Conservation (phyloP, 2,797 vertebrate genomes). For the Oreochromis grahami region DNA sequence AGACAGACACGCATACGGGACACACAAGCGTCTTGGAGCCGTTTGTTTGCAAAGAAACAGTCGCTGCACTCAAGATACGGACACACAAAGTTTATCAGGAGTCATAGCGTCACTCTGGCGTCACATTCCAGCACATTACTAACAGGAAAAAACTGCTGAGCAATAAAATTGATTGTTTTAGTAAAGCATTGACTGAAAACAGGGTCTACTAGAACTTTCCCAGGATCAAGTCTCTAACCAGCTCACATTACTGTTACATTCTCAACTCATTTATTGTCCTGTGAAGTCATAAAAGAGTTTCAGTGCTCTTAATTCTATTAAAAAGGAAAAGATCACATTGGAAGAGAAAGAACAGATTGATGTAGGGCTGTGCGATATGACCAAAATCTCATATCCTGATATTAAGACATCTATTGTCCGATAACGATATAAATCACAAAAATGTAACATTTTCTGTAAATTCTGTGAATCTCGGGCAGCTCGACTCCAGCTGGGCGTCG, state of each 20-base stretch:
- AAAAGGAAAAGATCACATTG: neutral
- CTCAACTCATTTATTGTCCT: rapidly evolving
- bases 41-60: conserved; percentile 30
- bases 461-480: too few species aligned
- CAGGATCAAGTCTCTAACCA: neutral
- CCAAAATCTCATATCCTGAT: too few species aligned
- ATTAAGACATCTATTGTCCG: too few species aligned
- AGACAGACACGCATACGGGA: neutral
- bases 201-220: neutral
- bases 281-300: neutral
- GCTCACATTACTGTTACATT: neutral
- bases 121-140: conserved; percentile 6
- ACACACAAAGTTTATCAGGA: conserved; percentile 37
- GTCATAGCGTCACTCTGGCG: conserved; percentile 13
- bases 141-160: neutral
- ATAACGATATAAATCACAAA: too few species aligned
- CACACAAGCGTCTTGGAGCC: conserved; percentile 24
- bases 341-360: neutral
- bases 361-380: neutral
- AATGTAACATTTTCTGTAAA: too few species aligned
- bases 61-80: neutral
- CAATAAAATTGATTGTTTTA: neutral
- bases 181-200: neutral
- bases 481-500: too few species aligned
- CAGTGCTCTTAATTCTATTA: neutral